Evolutionary conservation across 2,888 invertebrate genomes (phyloP).

Genomic region (Meloe dianella): DNA sequence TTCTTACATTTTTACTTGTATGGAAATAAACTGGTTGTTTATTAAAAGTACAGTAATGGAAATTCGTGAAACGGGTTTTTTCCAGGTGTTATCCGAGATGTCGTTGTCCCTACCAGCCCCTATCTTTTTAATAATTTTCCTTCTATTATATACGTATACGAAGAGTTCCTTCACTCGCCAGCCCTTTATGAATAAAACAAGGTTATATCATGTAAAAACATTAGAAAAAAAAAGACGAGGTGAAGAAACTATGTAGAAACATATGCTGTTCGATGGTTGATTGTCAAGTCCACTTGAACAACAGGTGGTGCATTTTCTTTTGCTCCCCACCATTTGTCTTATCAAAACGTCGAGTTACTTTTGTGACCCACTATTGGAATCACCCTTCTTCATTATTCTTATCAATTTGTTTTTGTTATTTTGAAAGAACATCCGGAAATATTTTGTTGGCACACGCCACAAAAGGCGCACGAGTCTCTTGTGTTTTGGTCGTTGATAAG

Average conservation of each 20-base stretch:
- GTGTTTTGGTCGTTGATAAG: constrained; percentile 24
- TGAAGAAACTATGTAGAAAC: constrained; percentile 6
- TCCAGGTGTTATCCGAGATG: constrained; percentile 28
- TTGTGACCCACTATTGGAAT: background rate
- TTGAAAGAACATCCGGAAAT: constrained; percentile 15
- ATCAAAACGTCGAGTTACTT: background rate
- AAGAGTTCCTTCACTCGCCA: constrained; percentile 37
- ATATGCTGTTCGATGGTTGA: constrained; percentile 1
- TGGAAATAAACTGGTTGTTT: background rate
- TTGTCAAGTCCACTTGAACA: background rate
- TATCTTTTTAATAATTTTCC: constrained; percentile 44
- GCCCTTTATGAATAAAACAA: constrained; percentile 23
- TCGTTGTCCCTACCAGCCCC: constrained; percentile 36
- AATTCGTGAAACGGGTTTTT: constrained; percentile 10
- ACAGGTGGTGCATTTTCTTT: background rate
- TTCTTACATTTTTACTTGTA: background rate
- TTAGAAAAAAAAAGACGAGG: background rate
- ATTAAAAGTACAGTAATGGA: background rate
- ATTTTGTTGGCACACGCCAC: constrained; percentile 21
- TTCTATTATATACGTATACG: constrained; percentile 29
- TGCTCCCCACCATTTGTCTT: background rate
- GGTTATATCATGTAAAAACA: background rate
- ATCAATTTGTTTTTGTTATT: background rate
- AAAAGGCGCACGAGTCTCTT: constrained; percentile 18
- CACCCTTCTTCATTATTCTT: background rate